Conservation (phyloP, 1,140 invertebrate species). For the Drosophila punjabiensis region DNA sequence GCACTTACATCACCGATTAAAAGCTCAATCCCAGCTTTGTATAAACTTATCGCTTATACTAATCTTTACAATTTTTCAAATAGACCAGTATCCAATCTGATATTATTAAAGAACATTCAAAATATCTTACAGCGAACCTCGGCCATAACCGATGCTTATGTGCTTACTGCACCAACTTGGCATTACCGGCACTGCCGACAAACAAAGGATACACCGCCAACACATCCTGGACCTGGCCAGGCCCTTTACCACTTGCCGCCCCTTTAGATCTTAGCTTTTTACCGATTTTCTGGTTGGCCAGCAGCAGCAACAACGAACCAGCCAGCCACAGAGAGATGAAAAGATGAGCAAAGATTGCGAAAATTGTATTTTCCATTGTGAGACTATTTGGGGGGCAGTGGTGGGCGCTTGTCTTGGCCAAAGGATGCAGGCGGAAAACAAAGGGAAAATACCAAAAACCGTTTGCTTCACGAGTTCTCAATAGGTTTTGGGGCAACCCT, state of each 20-base stretch:
- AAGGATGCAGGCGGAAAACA: slow-evolving; percentile 57
- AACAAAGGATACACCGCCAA: slow-evolving; percentile 55
- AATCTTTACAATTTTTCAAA: not conserved
- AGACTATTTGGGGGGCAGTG: slow-evolving; percentile 16
- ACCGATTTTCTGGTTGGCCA: slow-evolving; percentile 64
- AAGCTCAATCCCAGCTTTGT: not conserved
- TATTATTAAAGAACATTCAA: too few relatives aligned
- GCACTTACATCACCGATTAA: not conserved
- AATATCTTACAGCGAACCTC: slow-evolving; percentile 43
- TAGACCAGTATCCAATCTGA: not conserved
- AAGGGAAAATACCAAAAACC: slow-evolving; percentile 70
- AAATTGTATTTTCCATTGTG: slow-evolving; percentile 81
- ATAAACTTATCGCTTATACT: not conserved
- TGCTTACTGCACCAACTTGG: slow-evolving; percentile 44
- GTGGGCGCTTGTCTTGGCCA: slow-evolving; percentile 52
- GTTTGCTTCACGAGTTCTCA: slow-evolving; percentile 59
- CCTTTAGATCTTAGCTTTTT: slow-evolving; percentile 56
- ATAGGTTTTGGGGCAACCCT: slow-evolving; percentile 67
- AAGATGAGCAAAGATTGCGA: slow-evolving; percentile 82
- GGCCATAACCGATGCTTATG: slow-evolving; percentile 30
- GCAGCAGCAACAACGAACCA: slow-evolving; percentile 55
- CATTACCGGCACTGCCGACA: slow-evolving; percentile 59
- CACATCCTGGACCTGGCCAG: slow-evolving; percentile 23
- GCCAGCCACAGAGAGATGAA: slow-evolving; percentile 71
- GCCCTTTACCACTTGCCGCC: slow-evolving; percentile 3